phyloP scores from a whole-genome alignment of 2,888 invertebrate species.

The Epiblema foenella region DNA sequence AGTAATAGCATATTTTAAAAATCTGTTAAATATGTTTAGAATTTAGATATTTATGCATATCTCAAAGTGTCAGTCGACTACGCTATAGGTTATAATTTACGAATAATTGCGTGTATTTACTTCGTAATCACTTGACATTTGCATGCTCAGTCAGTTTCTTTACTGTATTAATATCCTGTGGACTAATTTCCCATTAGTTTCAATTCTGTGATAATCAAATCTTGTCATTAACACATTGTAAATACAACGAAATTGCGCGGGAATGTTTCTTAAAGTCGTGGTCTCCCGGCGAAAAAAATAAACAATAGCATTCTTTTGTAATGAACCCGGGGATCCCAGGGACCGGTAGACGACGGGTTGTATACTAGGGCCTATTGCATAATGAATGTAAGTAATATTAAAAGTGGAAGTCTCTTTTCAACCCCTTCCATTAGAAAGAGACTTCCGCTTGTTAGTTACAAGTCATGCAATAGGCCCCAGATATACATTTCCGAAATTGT shows the following conservation, averaged over 20 bases:
- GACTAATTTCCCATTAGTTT: background rate
- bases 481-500: too few relatives aligned
- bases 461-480: too few relatives aligned
- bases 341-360: too few relatives aligned
- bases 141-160: too few relatives aligned
- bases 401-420: too few relatives aligned
- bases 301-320: too few relatives aligned
- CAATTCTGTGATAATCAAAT: background rate
- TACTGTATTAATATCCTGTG: background rate
- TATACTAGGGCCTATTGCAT: too few relatives aligned
- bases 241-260: background rate
- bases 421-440: too few relatives aligned
- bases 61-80: background rate
- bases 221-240: background rate
- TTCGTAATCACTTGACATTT: background rate
- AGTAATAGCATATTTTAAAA: background rate
- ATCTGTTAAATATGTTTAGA: background rate
- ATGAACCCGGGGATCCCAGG: too few relatives aligned
- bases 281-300: too few relatives aligned
- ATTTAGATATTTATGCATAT: background rate
- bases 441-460: too few relatives aligned
- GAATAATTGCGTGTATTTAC: background rate
- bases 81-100: constrained; percentile 19
- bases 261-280: background rate
- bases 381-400: too few relatives aligned